phyloP scores from a whole-genome alignment of 2,888 invertebrate species.

The Eupithecia insigniata region DNA sequence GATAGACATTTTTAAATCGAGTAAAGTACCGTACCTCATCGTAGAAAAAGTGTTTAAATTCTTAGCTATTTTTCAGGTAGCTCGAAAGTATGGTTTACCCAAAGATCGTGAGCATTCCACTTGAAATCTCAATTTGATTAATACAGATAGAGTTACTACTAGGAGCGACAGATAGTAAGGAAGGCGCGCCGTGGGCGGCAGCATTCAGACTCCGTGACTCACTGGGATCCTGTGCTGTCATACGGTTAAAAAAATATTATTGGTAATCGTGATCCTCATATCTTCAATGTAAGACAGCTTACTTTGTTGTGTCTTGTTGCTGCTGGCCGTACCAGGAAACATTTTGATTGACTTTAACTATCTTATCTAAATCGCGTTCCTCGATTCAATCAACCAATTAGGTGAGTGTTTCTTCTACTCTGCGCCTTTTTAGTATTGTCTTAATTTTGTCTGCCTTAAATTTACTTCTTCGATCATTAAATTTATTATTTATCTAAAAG shows the following conservation, averaged over 20 bases:
- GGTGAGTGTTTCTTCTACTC: not conserved
- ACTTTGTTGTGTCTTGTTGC: conserved; percentile 6
- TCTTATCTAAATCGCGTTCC: conserved; percentile 26
- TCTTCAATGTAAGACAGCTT: conserved; percentile 15
- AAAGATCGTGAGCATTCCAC: conserved; percentile 44
- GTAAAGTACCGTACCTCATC: not conserved
- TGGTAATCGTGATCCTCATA: conserved; percentile 31
- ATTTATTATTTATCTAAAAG: not conserved
- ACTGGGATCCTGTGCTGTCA: conserved; percentile 49
- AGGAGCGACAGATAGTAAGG: conserved; percentile 51
- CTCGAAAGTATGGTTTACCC: conserved; percentile 23
- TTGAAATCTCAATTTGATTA: conserved; percentile 43
- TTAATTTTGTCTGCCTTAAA: not conserved
- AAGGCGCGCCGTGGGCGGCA: conserved; percentile 55
- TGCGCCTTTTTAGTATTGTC: conserved; percentile 2
- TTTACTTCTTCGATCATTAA: not conserved
- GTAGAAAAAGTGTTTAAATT: not conserved
- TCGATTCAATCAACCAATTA: conserved; percentile 31
- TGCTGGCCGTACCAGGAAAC: conserved; percentile 5
- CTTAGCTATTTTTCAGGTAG: not conserved
- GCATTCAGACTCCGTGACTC: conserved; percentile 57
- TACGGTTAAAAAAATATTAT: conserved; percentile 41
- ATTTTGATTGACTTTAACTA: conserved; percentile 26
- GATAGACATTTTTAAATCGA: not conserved
- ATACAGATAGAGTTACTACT: conserved; percentile 44